Evolutionary conservation across 2,113 vertebrate species (phyloP), one percentile per base, ranked within the genome.

Genomic region (Embiotoca jacksoni): DNA sequence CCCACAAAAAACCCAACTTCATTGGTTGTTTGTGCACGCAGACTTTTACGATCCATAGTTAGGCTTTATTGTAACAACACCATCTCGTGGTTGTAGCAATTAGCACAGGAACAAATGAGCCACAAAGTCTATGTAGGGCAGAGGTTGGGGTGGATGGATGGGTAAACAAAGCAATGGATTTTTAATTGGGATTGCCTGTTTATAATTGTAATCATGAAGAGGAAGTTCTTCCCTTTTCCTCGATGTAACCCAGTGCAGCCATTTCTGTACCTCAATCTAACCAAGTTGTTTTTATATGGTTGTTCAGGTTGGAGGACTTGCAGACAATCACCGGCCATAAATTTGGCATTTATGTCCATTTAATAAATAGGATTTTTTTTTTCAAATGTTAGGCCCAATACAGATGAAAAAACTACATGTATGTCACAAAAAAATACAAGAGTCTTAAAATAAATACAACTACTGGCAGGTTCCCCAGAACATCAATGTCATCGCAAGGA

Each of bases 401-500:
- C 41, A 3, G 8, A 44, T 32, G 30, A 15, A 53, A 23, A 66
- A 15, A 37, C 5, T 53, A 33, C 33, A 60, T 3, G n/a, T 7
- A 75, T 30, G 23, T 60, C 76, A 57, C 13, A 44, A 36, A 53
- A 41, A 60, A 10, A 47, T 8, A 80, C 33, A 62, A 7, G 10
- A 3, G 47, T 23, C 36, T 1, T 7, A 36, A 72, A 80, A 68
- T 67, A 75, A 82, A 39, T 49, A 44, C 36, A 52, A 54, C 23
- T 16, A 7, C 47, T 60, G 50, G 56, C 57, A 44, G 59, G 15
- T 60, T 58, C 31, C 39, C n/a, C 33, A 70, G 55, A 11, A 37
- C 36, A 75, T 67, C 57, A 72, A 36, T 80, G 72, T 47, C 54
- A 73, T 2, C 9, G 36, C 55, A 66, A 81, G 77, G 69, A 54